Evolutionary conservation across 2,888 invertebrate species (phyloP).

Genomic region (Neuroscelio doddi): DNA sequence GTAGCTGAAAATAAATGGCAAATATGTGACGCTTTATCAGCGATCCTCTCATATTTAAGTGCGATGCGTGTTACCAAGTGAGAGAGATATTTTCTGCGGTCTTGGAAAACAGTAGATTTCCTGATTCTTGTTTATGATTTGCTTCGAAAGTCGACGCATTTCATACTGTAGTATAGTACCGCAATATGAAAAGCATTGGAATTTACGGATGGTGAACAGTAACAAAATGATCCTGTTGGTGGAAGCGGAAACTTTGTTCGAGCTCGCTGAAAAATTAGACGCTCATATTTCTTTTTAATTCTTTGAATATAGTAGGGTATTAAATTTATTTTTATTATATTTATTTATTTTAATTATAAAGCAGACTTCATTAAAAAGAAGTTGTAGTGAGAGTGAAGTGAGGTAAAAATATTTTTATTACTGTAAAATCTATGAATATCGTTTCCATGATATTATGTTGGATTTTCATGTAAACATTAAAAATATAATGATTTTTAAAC

Average conservation of each 20-base stretch:
- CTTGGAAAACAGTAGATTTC: conserved; percentile 38
- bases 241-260: conserved; percentile 6
- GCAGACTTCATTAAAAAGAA: no score
- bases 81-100: conserved; percentile 35
- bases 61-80: background rate
- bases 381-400: background rate
- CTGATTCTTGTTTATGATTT: conserved; percentile 50
- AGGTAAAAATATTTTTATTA: no score
- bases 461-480: no score
- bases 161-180: conserved; percentile 21
- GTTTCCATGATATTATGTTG: no score
- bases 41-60: conserved; percentile 10
- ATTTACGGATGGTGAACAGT: conserved; percentile 42
- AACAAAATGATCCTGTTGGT: conserved; percentile 11
- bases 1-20: conserved; percentile 22
- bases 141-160: conserved; percentile 39
- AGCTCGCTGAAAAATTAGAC: conserved; percentile 10
- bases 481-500: no score
- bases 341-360: no score
- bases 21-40: conserved; percentile 20
- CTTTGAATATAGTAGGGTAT: no score
- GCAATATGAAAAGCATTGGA: conserved; percentile 48
- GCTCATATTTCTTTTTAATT: background rate
- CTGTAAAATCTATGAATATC: no score
- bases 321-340: no score